phyloP scores from a whole-genome alignment of 2,797 vertebrate species.

The Rhincodon typus region DNA sequence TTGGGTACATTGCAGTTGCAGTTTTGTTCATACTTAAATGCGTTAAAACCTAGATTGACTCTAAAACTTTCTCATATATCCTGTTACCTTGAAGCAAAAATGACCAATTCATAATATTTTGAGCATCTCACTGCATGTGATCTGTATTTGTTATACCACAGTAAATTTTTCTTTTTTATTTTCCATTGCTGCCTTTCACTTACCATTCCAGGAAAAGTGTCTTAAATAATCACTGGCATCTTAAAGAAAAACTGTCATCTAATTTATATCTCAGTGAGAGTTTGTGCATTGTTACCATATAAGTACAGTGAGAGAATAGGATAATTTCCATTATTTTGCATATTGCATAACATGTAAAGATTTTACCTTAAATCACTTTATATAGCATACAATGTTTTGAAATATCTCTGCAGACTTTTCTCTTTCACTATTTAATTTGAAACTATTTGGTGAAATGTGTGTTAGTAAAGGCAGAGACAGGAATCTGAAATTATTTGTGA shows the following conservation, averaged over 20 bases:
- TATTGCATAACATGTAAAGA: too few species aligned
- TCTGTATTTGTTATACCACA: not conserved
- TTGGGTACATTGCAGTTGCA: not conserved
- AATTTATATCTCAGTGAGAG: not conserved
- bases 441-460: not conserved
- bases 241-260: not conserved
- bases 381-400: not conserved
- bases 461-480: not conserved
- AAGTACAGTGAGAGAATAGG: not conserved
- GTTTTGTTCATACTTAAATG: not conserved
- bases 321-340: slow-evolving; percentile 17
- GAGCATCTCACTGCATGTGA: not conserved
- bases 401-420: not conserved
- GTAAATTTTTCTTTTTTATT: not conserved
- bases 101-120: not conserved
- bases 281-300: not conserved
- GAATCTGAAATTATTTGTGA: not conserved
- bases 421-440: not conserved
- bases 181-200: not conserved
- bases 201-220: not conserved
- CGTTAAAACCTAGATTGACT: not conserved
- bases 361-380: not conserved
- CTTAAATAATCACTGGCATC: not conserved
- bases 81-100: not conserved
- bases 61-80: not conserved